Base-by-base conservation (phyloP, 2,113 vertebrate genomes). In the Lampris megalopsis region DNA sequence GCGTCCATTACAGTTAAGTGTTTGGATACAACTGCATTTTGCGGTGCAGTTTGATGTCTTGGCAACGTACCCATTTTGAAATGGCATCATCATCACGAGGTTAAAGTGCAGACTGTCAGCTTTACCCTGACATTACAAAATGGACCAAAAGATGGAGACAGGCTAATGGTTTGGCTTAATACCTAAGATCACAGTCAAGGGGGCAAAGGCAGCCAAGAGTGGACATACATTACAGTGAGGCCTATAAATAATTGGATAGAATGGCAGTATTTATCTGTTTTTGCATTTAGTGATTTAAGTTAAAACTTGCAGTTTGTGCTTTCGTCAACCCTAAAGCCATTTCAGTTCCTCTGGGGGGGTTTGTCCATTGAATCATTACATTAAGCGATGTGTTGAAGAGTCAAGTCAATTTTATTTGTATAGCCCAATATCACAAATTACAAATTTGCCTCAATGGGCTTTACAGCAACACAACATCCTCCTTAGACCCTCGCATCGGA, bases 61-160 rank as follows among this genome's bases (percentile, higher is more conserved):
- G 10, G 48, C 10, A 38, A 49, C 6, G 41, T 6, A 37, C 53
- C 35, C 3, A 38, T 10, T 24, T 24, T 24, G 24, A 24, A 24
- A 24, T 24, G 24, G 24, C 24, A 24, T 24, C 24, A 24, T 24
- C 24, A 24, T 24, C 24, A 24, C 24, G 24, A 24, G 24, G 24
- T 24, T 24, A 24, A 24, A 24, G 3, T 9, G 60, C 68, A 68
- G 75, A 62, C 75, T 86, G 77, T 52, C 1, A 43, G 59, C 69
- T 84, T 80, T 79, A 43, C 83, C 7, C 7, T 45, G 43, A 45
- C 4, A 81, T 82, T 76, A 63, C 73, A 63, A 60, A 65, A 52
- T 50, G 5, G 5, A 13, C 24, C 24, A 24, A 63, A 70, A 5
- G 4, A 7, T 45, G 5, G 48, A 38, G 0, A 1, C 56, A 13